Percentiles rank a stretch among this genome's conserved stretches.
phyloP scores from a whole-genome alignment of 2,888 invertebrate species.

The Pachymerium ferrugineum region DNA sequence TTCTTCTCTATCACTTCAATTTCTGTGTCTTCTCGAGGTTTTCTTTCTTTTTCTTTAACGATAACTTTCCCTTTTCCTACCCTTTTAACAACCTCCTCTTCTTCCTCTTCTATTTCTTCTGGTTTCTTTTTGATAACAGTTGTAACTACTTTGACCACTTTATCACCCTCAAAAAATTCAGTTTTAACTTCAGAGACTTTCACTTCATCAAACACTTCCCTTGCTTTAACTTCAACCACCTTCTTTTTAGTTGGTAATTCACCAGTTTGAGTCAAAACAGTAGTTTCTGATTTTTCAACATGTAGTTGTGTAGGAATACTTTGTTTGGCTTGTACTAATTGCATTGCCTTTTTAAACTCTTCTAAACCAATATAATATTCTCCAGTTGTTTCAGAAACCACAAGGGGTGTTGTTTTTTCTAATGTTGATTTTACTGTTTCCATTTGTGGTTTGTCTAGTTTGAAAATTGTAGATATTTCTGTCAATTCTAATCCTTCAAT shows the following conservation, averaged over 20 bases:
- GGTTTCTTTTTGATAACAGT: background rate
- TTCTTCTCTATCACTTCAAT: background rate
- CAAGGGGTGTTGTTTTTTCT: constrained; percentile 1
- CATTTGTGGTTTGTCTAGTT: background rate
- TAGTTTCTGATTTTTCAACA: background rate
- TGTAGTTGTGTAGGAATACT: background rate
- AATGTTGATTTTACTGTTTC: constrained; percentile 4
- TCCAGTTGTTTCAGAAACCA: constrained; percentile 25
- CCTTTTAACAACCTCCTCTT: background rate
- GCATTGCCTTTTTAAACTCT: background rate
- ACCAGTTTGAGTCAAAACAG: background rate
- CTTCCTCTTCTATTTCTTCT: background rate
- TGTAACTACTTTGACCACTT: background rate
- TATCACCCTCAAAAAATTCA: background rate
- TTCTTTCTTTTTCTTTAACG: constrained; percentile 2
- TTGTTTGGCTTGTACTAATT: background rate
- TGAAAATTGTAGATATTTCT: background rate
- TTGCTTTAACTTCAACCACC: constrained; percentile 10
- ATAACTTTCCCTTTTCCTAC: background rate
- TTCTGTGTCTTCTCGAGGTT: background rate
- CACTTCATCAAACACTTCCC: background rate
- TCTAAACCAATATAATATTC: background rate
- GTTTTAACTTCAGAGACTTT: background rate
- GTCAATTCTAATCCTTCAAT: background rate
- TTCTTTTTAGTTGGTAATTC: background rate